phyloP scores from a whole-genome alignment of 2,113 vertebrate species.

The Sardina pilchardus region DNA sequence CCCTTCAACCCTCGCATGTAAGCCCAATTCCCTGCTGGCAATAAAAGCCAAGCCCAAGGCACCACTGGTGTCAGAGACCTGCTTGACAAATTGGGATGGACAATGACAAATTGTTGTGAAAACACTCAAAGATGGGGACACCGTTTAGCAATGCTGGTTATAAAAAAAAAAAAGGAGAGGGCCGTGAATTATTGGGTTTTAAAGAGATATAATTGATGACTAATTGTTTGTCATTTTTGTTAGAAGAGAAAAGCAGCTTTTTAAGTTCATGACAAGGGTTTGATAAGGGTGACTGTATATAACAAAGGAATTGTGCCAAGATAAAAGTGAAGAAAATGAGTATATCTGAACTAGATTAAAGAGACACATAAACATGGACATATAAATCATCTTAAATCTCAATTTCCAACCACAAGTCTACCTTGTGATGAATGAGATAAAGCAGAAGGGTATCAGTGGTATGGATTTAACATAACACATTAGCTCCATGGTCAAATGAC shows the following conservation, averaged over 20 bases:
- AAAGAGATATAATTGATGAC: background rate
- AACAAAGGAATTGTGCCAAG: background rate
- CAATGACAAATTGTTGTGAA: conserved; percentile 43
- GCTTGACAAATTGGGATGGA: conserved; percentile 56
- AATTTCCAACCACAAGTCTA: background rate
- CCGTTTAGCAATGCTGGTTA: background rate
- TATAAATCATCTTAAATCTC: conserved; percentile 24
- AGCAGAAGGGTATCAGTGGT: background rate
- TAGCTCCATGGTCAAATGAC: background rate
- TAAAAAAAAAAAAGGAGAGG: background rate
- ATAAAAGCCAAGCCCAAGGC: conserved; percentile 81
- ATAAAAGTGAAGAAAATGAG: background rate
- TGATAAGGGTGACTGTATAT: background rate
- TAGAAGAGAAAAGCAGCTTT: background rate
- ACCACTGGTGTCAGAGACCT: conserved; percentile 73
- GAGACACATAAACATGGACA: background rate
- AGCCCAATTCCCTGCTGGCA: conserved; percentile 75
- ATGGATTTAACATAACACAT: background rate
- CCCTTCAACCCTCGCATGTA: conserved; percentile 83
- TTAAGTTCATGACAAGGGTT: background rate
- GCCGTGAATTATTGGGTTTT: background rate
- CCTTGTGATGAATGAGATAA: background rate
- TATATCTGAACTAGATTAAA: background rate
- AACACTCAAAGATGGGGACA: conserved; percentile 8
- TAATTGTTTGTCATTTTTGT: background rate